A percentile compares a stretch with the other conserved stretches of the same genome.
phyloP scores from a whole-genome alignment of 2,797 vertebrate species.

The Thunnus albacares region DNA sequence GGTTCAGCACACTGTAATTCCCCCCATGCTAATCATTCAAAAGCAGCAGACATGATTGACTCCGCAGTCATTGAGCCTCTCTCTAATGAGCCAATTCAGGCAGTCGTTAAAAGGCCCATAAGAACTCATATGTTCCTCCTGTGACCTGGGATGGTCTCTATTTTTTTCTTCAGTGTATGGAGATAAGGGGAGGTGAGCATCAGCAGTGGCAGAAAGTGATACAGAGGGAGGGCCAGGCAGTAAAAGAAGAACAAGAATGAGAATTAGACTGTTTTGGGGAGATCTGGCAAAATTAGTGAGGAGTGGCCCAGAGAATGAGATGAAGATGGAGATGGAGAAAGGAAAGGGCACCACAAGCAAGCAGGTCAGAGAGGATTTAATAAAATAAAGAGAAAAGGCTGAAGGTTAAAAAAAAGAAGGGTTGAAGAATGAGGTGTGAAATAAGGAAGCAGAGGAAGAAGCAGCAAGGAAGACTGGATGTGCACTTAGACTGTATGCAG shows the following conservation, averaged over 20 bases:
- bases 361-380: conserved; percentile 22
- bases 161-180: neutral
- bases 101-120: conserved; percentile 30
- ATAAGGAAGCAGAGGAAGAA: conserved; percentile 1
- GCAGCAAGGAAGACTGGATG: no score
- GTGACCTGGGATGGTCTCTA: conserved; percentile 12
- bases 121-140: conserved; percentile 20
- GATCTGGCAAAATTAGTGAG: neutral
- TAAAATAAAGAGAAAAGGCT: conserved; percentile 12
- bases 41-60: conserved; percentile 52
- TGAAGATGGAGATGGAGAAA: conserved; percentile 8
- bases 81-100: conserved; percentile 57
- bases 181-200: neutral
- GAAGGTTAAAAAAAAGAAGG: conserved; percentile 17
- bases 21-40: conserved; percentile 57
- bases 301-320: neutral
- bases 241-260: conserved; percentile 4
- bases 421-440: conserved; percentile 27
- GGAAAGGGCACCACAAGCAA: conserved; percentile 9
- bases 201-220: neutral
- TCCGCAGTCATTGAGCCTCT: conserved; percentile 22
- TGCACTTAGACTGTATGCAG: neutral
- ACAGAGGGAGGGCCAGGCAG: neutral
- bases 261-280: conserved; percentile 13
- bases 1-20: conserved; percentile 43